Conservation (phyloP, 1,140 invertebrate species). For the Eurosta solidaginis region DNA sequence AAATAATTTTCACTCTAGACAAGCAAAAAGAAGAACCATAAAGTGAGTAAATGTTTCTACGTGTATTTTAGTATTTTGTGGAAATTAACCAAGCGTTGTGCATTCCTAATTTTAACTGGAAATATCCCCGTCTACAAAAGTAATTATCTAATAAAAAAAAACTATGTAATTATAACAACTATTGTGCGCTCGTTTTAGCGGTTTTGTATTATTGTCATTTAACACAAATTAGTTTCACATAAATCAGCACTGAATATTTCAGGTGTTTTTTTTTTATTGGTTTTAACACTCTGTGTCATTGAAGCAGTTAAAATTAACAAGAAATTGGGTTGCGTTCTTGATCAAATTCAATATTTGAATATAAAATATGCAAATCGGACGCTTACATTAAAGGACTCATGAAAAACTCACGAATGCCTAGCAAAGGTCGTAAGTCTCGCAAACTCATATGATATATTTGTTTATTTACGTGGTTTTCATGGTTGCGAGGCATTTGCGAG, state of each 20-base stretch:
- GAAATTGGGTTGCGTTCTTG: no score
- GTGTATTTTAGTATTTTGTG: neutral
- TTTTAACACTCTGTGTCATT: no score
- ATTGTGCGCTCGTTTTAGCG: neutral
- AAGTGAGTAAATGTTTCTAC: neutral
- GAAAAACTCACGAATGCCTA: no score
- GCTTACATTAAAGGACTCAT: no score
- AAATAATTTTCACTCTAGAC: neutral
- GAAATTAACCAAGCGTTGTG: neutral
- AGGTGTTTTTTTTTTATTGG: no score
- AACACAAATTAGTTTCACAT: neutral
- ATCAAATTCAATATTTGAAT: no score
- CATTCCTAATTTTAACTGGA: neutral
- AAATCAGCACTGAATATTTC: neutral
- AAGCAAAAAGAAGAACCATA: neutral
- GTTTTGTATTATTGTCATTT: neutral
- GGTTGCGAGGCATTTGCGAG: no score
- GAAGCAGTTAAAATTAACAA: no score
- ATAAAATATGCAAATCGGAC: no score
- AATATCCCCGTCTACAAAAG: neutral
- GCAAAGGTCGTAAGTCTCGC: no score
- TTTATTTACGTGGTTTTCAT: no score
- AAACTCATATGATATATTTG: no score
- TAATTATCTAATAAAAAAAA: neutral
- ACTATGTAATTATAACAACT: neutral